Evolutionary conservation across 2,113 vertebrate species (phyloP).

Genomic region (Cichladusa arquata): DNA sequence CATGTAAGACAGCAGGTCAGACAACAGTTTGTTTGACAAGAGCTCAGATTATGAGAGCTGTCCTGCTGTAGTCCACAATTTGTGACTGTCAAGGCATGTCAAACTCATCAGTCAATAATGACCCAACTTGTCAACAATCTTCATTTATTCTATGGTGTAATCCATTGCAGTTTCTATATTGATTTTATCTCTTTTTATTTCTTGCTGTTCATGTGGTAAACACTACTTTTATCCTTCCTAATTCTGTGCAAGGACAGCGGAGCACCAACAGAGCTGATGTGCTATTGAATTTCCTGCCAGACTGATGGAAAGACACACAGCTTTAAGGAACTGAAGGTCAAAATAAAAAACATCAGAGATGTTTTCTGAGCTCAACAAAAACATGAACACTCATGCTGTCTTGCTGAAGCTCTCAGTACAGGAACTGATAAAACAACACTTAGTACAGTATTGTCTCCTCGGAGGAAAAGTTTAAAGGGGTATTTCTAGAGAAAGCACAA

Average conservation of each 20-base stretch:
- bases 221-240: conserved; percentile 39
- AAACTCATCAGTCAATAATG: neutral
- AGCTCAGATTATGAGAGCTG: neutral
- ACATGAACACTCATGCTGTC: neutral
- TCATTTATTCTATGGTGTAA: conserved; percentile 13
- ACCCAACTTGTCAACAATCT: neutral
- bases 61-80: neutral
- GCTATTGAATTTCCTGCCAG: conserved; percentile 42
- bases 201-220: neutral
- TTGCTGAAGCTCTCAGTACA: neutral
- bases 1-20: neutral
- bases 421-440: neutral
- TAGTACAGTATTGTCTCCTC: neutral
- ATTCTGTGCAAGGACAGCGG: neutral
- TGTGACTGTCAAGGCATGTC: neutral
- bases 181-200: conserved; percentile 46
- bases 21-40: neutral
- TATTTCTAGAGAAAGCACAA: neutral
- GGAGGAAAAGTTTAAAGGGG: neutral
- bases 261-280: neutral
- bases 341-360: neutral
- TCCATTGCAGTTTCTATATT: conserved; percentile 1
- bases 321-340: conserved; percentile 25
- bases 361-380: neutral
- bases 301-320: neutral